Evolutionary conservation across 2,797 vertebrate species (phyloP), one percentile per base, ranked within the genome.

Genomic region (Oreochromis grahami): DNA sequence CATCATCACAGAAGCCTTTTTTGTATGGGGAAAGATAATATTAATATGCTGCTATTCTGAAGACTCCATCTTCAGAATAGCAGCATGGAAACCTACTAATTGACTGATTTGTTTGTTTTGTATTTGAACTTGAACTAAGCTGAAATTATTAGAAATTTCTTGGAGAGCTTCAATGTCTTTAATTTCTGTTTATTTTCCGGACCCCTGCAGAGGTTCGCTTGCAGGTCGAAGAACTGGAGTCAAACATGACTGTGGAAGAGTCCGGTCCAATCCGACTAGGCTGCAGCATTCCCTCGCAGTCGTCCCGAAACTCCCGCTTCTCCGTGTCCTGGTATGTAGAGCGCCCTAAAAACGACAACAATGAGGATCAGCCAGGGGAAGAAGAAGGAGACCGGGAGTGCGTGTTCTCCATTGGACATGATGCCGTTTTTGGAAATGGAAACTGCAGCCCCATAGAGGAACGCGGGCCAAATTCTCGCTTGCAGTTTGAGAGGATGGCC

Each of bases 251-350:
- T 0, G 96, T 99, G 76, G 70, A 94, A 1, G 98, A 98, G 91
- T 97, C 97, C 7, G 94, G 95, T 10, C 96, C 97, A 1, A 97
- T 99, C 93, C 96, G 95, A 0, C 92, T 99, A 91, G 97, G 98
- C 93, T 99, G 99, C 84, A 98, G 94, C 94, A 97, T 99, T 29
- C 92, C 97, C 6, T 97, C 97, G 4, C 97, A 98, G 92, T 99
- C 99, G 0, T 97, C 97, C 76, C 96, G 96, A 0, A 97, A 98
- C 77, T 99, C 99, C 5, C 97, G 96, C 89, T 98, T 99, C 14
- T 98, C 98, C 0, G 98, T 99, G 88, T 97, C 98, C 6, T 99
- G 99, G 99, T 98, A 98, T 36, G 96, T 94, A 78, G 93, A 97
- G 76, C 97, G 85, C 45, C 83, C 90, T 0, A 92, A 93, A 1